Conservation (phyloP, 2,113 vertebrate genomes). For the Podilymbus podiceps region DNA sequence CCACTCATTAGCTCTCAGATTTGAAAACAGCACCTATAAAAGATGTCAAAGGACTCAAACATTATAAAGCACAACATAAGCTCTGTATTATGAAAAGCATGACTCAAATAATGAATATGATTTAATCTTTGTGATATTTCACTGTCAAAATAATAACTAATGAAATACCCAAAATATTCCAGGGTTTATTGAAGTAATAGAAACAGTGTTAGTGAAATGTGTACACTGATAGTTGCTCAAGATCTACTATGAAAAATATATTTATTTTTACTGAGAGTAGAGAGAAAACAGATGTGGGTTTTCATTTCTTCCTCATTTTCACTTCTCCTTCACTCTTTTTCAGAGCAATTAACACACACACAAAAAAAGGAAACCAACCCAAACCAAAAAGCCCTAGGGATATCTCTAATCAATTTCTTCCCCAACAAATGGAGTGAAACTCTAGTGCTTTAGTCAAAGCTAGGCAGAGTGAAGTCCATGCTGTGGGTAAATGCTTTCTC, state of each 20-base stretch:
- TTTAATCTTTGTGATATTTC: neutral
- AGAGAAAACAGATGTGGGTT: neutral
- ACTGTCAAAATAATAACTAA: neutral
- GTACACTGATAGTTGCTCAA: neutral
- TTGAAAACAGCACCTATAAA: neutral
- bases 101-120: neutral
- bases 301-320: neutral
- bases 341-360: neutral
- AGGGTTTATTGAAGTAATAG: neutral
- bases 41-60: neutral
- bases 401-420: neutral
- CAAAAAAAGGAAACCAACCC: neutral
- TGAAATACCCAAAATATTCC: neutral
- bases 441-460: neutral
- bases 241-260: neutral
- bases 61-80: neutral
- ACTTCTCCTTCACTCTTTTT: neutral
- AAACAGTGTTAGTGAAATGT: neutral
- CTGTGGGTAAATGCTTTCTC: neutral
- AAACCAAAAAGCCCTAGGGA: neutral
- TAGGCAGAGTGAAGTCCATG: neutral
- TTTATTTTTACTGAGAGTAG: neutral
- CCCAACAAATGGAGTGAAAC: neutral
- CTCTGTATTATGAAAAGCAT: neutral
- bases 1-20: constrained; percentile 7